A percentile compares a stretch with the other conserved stretches of the same genome.
Conservation (phyloP, 2,797 vertebrate genomes). For the Gymnothorax reevesii region DNA sequence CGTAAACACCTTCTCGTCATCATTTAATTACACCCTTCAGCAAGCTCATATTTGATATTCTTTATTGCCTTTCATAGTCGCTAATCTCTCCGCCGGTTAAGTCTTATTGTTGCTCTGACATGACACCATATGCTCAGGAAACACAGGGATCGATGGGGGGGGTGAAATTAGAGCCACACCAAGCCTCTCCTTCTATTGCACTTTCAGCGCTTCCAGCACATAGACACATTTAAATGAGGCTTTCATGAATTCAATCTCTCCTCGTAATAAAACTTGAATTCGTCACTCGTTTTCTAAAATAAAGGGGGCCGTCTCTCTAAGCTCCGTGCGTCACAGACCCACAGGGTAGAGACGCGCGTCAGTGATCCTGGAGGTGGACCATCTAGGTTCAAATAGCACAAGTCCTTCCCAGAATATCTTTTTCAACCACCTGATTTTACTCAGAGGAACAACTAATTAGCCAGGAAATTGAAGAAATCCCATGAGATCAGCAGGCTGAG, state of each 20-base stretch:
- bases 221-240: background rate
- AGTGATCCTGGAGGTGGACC: too few species aligned
- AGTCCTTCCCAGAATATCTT: too few species aligned
- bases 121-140: background rate
- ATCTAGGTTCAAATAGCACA: too few species aligned
- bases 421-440: too few species aligned
- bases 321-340: background rate
- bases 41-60: background rate
- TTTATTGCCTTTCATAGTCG: background rate
- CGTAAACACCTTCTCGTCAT: background rate
- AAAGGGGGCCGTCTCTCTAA: background rate
- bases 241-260: background rate
- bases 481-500: too few species aligned
- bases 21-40: background rate
- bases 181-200: background rate
- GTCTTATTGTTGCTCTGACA: too few species aligned
- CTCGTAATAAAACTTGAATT: too few species aligned
- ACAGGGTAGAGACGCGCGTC: background rate
- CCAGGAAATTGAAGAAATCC: too few species aligned
- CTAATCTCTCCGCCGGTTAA: background rate
- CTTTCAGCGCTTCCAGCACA: background rate
- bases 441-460: too few species aligned
- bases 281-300: background rate
- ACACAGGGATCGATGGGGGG: background rate
- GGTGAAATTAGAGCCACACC: background rate